These are phyloP conservation scores for Chymomyza fuscimana DNA, from an alignment of 2,888 invertebrate species.

Conservation along the genomic window DNA sequence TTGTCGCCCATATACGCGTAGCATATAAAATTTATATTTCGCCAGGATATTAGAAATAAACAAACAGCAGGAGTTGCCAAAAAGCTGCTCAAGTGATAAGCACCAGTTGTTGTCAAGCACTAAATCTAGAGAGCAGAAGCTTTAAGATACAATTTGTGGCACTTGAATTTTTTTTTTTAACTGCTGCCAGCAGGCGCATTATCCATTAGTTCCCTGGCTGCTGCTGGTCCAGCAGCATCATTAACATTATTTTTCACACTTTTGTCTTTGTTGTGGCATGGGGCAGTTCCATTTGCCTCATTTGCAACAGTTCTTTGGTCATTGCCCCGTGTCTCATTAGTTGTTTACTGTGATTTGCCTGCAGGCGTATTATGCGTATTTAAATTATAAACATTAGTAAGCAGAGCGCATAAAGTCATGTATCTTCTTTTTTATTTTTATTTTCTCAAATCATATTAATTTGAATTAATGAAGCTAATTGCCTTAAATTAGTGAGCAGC, in stretches of 20 bases:
- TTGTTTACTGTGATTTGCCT: constrained; percentile 35
- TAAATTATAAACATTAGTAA: constrained; percentile 1
- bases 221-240: constrained; percentile 42
- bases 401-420: not conserved
- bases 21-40: not conserved
- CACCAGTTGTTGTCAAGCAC: constrained; percentile 13
- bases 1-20: constrained; percentile 41
- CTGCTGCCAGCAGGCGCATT: not conserved
- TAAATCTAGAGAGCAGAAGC: constrained; percentile 29
- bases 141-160: constrained; percentile 36
- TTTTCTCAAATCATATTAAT: constrained; percentile 68
- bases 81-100: constrained; percentile 40
- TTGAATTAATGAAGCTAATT: constrained; percentile 73
- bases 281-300: not conserved
- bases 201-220: not conserved
- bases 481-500: constrained; percentile 61
- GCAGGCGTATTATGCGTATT: not conserved
- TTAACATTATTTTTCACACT: constrained; percentile 69
- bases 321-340: constrained; percentile 43
- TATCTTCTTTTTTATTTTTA: constrained; percentile 23
- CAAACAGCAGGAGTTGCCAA: constrained; percentile 52
- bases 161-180: not conserved
- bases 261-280: constrained; percentile 23
- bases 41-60: constrained; percentile 70
- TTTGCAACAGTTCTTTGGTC: constrained; percentile 44